A percentile compares a stretch with the other conserved stretches of the same genome.
These are phyloP conservation scores for Psilopogon haemacephalus DNA, from an alignment of 2,113 vertebrate species.

Conservation along the genomic window DNA sequence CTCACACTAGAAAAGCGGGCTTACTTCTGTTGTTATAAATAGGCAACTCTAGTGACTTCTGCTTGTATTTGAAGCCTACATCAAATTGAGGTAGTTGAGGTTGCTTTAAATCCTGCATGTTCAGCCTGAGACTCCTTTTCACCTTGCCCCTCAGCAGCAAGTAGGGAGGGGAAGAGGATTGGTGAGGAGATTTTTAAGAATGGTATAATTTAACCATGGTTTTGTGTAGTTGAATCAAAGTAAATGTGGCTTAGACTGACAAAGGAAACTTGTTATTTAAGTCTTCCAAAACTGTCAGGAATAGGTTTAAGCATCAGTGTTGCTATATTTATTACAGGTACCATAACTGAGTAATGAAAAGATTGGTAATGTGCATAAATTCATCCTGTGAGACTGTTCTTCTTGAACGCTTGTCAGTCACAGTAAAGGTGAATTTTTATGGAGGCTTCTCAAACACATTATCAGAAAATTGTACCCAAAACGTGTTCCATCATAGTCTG, in stretches of 20 bases:
- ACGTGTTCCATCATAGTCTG: neutral
- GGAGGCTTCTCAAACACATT: neutral
- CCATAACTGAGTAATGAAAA: slow-evolving; percentile 42
- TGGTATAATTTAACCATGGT: neutral
- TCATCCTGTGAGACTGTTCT: slow-evolving; percentile 21
- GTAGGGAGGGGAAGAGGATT: neutral
- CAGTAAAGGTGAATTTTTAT: slow-evolving; percentile 15
- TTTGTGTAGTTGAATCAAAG: neutral
- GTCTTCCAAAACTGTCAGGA: neutral
- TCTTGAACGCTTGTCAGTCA: neutral
- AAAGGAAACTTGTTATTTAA: slow-evolving; percentile 15
- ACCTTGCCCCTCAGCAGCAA: neutral
- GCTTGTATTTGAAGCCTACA: neutral
- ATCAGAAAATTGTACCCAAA: neutral
- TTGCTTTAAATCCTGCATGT: neutral
- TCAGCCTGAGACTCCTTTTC: neutral
- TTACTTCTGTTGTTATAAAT: neutral
- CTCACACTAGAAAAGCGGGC: neutral
- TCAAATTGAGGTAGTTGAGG: neutral
- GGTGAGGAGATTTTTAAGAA: neutral
- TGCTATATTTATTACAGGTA: slow-evolving; percentile 30
- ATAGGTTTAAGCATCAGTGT: slow-evolving; percentile 1
- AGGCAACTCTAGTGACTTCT: neutral
- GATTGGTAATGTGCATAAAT: slow-evolving; percentile 37
- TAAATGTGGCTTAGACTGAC: slow-evolving; percentile 24